Evolutionary conservation across 2,888 invertebrate species (phyloP), one percentile per base, ranked within the genome.

Genomic region (Cantharis rufa): DNA sequence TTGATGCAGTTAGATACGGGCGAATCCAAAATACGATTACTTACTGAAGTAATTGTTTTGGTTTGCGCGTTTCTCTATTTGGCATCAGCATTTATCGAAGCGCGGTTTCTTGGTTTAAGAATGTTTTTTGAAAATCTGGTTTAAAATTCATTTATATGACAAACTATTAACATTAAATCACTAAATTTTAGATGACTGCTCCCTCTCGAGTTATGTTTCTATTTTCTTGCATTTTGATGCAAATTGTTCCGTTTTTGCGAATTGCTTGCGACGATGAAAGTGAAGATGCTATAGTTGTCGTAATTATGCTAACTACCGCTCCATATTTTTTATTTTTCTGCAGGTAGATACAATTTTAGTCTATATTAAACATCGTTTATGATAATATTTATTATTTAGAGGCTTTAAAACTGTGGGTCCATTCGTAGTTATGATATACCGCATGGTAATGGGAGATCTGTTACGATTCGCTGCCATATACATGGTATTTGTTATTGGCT

Each of bases 381-480:
- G 63, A 63, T 13, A 63, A 69, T 63, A 62, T 79, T n/a, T 75
- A 81, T 76, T 81, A 89, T 90, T 63, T 89, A 97, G 99, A 85
- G 98, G 98, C 13, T 97, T 99, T 88, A 97, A 98, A 89, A 97
- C 98, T 0, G 98, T 99, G 1, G 99, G 99, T 3, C 99, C 99
- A 0, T 99, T 99, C 92, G 99, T 99, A n/a, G 97, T 98, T 82
- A 99, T 99, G 98, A 98, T 99, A 83, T 99, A 99, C 89, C 93
- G 98, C 81, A 99, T 99, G 97, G 95, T 99, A 70, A 95, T 95
- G 92, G 98, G 98, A 74, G 99, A 99, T 89, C 90, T 99, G 28
- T 90, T 98, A 24, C 92, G 99, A 80, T 99, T 99, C 88, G 97
- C 98, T 79, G 94, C 95, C 69, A 99, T 99, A 86, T 99, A 99